Evolutionary conservation across 2,797 vertebrate species (phyloP).

Genomic region (Mormyrops attenuatus): DNA sequence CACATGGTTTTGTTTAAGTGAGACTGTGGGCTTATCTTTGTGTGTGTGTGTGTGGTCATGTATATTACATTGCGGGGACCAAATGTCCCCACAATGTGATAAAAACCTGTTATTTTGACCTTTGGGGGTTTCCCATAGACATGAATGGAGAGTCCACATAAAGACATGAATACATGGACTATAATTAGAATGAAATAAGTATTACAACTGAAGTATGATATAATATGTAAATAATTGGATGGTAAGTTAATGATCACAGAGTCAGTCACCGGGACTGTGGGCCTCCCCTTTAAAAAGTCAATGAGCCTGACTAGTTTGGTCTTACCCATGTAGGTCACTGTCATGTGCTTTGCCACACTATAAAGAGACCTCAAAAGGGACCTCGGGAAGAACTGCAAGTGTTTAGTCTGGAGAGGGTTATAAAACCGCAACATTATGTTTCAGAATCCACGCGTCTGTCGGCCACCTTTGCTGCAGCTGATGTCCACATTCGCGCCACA

Average conservation of each 20-base stretch:
- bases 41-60: background rate
- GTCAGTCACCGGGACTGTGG: background rate
- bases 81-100: background rate
- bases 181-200: background rate
- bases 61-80: background rate
- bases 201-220: background rate
- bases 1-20: background rate
- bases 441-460: background rate
- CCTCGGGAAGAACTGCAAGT: background rate
- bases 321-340: background rate
- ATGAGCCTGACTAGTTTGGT: background rate
- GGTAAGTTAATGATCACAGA: background rate
- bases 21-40: background rate
- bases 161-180: background rate
- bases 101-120: background rate
- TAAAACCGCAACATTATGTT: background rate
- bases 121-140: background rate
- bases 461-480: background rate
- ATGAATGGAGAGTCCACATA: background rate
- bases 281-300: background rate
- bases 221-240: background rate
- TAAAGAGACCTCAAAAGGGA: background rate
- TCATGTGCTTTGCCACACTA: background rate
- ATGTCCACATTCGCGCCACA: background rate
- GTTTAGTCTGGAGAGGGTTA: slow-evolving; percentile 3